A percentile compares a stretch with the other conserved stretches of the same genome.
Evolutionary conservation across 2,888 invertebrate species (phyloP).

Genomic region (Heterodera filipjevi): DNA sequence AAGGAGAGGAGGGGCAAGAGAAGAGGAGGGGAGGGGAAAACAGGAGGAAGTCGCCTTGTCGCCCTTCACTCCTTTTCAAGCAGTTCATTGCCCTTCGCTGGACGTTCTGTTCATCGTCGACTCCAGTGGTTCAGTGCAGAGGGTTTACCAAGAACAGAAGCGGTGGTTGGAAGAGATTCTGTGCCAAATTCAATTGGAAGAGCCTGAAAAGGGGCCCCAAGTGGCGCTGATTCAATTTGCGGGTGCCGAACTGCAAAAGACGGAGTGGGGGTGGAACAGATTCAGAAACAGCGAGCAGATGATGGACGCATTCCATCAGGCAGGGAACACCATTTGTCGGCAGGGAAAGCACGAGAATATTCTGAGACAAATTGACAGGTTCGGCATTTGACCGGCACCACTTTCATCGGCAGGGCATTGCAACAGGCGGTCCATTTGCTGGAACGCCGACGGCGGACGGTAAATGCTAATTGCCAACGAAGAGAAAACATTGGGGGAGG

Average conservation of each 20-base stretch:
- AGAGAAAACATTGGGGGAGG: not conserved
- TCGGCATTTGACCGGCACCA: constrained; percentile 52
- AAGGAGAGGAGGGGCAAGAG: no score
- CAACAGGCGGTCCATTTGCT: constrained; percentile 50
- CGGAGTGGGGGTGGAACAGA: constrained; percentile 56
- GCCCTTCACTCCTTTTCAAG: no score
- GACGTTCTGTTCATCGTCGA: constrained; percentile 46
- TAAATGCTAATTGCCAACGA: not conserved
- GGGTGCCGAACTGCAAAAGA: constrained; percentile 61
- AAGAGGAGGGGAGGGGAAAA: no score
- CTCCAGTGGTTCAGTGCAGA: constrained; percentile 60
- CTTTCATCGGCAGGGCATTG: constrained; percentile 62
- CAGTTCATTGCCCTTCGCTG: constrained; percentile 2
- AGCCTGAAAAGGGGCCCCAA: constrained; percentile 44
- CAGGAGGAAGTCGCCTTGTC: no score
- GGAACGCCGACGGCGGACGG: constrained; percentile 48
- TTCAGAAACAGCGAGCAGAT: constrained; percentile 49
- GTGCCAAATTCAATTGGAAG: constrained; percentile 40
- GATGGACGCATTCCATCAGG: constrained; percentile 53
- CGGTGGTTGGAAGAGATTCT: constrained; percentile 40
- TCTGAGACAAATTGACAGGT: constrained; percentile 25
- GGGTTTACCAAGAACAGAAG: constrained; percentile 56
- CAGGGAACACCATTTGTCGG: not conserved
- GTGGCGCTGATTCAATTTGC: constrained; percentile 62
- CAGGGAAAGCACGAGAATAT: not conserved